These are phyloP conservation scores for Megathymus violae DNA, from an alignment of 1,140 invertebrate genomes.

Conservation along the genomic window DNA sequence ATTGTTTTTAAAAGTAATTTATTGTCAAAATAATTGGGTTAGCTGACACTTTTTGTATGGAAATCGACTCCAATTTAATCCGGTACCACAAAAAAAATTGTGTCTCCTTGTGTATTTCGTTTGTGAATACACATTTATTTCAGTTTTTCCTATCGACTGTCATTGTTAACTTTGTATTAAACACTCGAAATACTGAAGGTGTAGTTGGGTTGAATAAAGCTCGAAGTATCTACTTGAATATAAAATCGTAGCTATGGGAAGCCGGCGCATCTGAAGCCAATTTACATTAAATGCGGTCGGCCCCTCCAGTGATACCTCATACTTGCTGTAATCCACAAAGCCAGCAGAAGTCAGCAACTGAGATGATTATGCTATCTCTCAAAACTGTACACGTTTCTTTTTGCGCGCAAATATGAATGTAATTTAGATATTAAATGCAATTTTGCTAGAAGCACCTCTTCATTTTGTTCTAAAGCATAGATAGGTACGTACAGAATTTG, in stretches of 20 bases:
- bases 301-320: slow-evolving; percentile 69
- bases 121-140: background rate
- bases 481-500: no score
- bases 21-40: slow-evolving; percentile 17
- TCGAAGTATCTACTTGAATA: slow-evolving; percentile 72
- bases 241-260: slow-evolving; percentile 66
- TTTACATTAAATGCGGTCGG: slow-evolving; percentile 79
- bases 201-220: slow-evolving; percentile 58
- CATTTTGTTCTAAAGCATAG: slow-evolving; percentile 5
- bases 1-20: slow-evolving; percentile 20
- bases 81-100: slow-evolving; percentile 12
- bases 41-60: slow-evolving; percentile 23
- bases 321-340: slow-evolving; percentile 58
- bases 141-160: background rate
- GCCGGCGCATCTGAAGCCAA: slow-evolving; percentile 62
- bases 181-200: slow-evolving; percentile 33
- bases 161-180: background rate
- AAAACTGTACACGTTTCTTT: slow-evolving; percentile 42
- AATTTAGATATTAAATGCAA: slow-evolving; percentile 34
- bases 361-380: slow-evolving; percentile 49
- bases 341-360: slow-evolving; percentile 38
- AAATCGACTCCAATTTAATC: slow-evolving; percentile 3
- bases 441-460: slow-evolving; percentile 33
- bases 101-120: background rate
- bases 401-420: slow-evolving; percentile 34